Base-by-base conservation (phyloP, 2,888 invertebrate species). In the Beris chalybata region DNA sequence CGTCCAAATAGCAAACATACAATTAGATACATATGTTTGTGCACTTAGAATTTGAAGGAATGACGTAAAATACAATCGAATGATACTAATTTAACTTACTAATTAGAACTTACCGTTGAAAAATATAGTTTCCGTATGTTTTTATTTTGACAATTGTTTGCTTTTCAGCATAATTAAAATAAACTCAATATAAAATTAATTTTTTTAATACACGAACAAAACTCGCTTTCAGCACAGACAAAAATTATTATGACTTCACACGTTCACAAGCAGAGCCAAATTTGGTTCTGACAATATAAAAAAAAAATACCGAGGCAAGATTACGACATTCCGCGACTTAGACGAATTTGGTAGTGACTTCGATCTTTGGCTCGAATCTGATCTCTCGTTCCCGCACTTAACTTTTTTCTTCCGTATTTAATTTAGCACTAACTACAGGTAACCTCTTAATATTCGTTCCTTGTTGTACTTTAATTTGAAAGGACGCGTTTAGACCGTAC, bases 261-360 rank as follows among this genome's bases (percentile, higher is more conserved):
- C 59, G 50, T 50, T 29, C 44, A n/a, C 38, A 43, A 48, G 30
- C 15, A 12, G 29, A 52, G 38, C 61, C 61, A 61, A 61, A 61
- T 31, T 61, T 61, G 61, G 61, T 50, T 52, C 9, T 22, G 61
- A 32, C 61, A 61, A 50, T n/a, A 38, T 38, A 38, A 15, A 53
- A 53, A 15, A 50, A 7, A n/a, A 38, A 15, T 50, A 32, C 12
- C 61, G 52, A 50, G 61, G 13, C 50, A 15, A 50, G 38, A 50
- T 61, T 61, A 61, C 61, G 61, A 61, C 61, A 61, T 61, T 61
- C 61, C 61, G 52, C 53, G 53, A 32, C 22, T 61, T 61, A 38
- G 32, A 61, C 61, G 61, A 32, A 61, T 61, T 61, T 52, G 61
- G 61, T 30, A 50, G 50, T 61, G 61, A 61, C 38, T 61, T 38